Base-by-base conservation (phyloP, 2,888 invertebrate species). In the Eugnorisma glareosa region DNA sequence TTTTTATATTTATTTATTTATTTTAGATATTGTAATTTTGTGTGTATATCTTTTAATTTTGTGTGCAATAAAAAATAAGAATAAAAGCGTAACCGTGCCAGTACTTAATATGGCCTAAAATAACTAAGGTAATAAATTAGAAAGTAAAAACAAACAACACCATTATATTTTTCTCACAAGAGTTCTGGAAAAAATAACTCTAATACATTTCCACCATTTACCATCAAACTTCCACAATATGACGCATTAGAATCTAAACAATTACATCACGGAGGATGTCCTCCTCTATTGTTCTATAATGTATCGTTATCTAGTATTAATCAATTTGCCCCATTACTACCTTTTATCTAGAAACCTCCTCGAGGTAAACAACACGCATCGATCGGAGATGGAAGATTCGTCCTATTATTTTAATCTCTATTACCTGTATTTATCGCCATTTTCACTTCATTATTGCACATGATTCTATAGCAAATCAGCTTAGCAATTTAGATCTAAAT, bases 231-330 rank as follows among this genome's bases (percentile, higher is more conserved):
- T 15, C 45, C 35, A 21, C 28, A 51, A 51, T 66, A 18, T 67
- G 54, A 75, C 77, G 54, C 71, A 72, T 69, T 28, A 21, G 31
- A 54, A n/a, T 10, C 21, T 18, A 59, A 63, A 67, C 2, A n/a
- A 51, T 82, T 72, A 66, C 74, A 72, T 86, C 57, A 82, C 40
- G 67, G 48, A 74, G 69, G 35, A 66, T 86, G 77, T 74, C 68
- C 68, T 72, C 18, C 8, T 13, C 71, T 83, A 75, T 82, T 86
- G 86, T 86, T 77, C 21, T 77, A 40, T 13, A 73, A 74, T 68
- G 61, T 31, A 43, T 59, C 45, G 31, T 54, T 61, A 75, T 51
- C 75, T 61, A 31, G 11, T n/a, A 66, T 67, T 18, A 72, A 85
- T 68, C 59, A 45, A 74, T 71, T 68, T 31, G 18, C 21, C 10